These are phyloP conservation scores for Oreochromis tanganicae DNA, from an alignment of 2,113 vertebrate genomes.

Conservation along the genomic window DNA sequence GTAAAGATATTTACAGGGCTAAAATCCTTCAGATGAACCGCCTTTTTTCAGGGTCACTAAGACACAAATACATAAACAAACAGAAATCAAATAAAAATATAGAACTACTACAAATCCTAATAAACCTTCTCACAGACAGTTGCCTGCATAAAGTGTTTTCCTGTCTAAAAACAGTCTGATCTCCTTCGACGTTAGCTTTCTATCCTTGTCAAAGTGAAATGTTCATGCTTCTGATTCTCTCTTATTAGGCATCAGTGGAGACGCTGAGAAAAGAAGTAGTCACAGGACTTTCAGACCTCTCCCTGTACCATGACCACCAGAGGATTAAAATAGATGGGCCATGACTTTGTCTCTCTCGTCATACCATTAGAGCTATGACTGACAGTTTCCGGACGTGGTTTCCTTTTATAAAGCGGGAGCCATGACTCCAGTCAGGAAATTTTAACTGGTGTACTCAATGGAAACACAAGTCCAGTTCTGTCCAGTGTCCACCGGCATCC, in stretches of 20 bases:
- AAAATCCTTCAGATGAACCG: neutral
- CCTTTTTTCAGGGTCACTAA: neutral
- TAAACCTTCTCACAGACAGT: neutral
- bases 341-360: slow-evolving; percentile 47
- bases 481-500: neutral
- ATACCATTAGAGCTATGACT: slow-evolving; percentile 39
- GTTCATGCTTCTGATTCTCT: neutral
- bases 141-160: neutral
- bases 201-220: neutral
- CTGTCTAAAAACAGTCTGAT: neutral
- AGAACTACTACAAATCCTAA: neutral
- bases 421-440: neutral
- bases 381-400: slow-evolving; percentile 45
- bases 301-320: slow-evolving; percentile 5
- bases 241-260: neutral
- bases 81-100: neutral
- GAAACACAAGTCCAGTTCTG: neutral
- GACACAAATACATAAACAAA: neutral
- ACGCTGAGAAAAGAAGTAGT: slow-evolving; percentile 32
- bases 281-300: slow-evolving; percentile 10
- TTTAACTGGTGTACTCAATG: neutral
- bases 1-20: neutral
- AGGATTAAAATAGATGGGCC: slow-evolving; percentile 59
- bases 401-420: slow-evolving; percentile 8
- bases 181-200: neutral